Percentiles rank a stretch among this genome's conserved stretches.
These are phyloP conservation scores for Streblospio benedicti DNA, from an alignment of 1,140 invertebrate genomes.

Conservation along the genomic window DNA sequence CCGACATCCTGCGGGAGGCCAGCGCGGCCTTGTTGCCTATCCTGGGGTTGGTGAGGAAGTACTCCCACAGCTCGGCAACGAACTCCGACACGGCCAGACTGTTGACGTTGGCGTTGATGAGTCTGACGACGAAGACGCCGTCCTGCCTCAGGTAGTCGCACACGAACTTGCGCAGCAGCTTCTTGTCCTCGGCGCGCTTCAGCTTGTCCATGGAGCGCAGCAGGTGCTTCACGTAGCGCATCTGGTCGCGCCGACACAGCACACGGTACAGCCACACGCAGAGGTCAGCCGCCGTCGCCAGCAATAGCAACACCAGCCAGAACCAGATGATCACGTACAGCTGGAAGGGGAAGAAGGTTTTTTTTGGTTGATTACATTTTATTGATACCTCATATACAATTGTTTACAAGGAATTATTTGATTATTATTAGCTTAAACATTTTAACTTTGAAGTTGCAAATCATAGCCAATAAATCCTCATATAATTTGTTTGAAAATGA, in stretches of 20 bases:
- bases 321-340: constrained; percentile 54
- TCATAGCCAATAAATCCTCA: too few relatives aligned
- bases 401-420: too few relatives aligned
- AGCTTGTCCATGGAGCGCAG: constrained; percentile 1
- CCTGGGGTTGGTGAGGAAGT: constrained; percentile 28
- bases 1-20: too few relatives aligned
- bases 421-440: too few relatives aligned
- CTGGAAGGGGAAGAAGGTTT: too few relatives aligned
- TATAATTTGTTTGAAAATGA: too few relatives aligned
- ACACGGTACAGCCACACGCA: neutral
- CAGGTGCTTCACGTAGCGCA: constrained; percentile 10
- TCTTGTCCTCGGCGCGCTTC: neutral
- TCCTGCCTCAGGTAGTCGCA: constrained; percentile 41
- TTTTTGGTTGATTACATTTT: too few relatives aligned
- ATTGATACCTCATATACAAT: too few relatives aligned
- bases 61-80: constrained; percentile 35
- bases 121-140: constrained; percentile 40
- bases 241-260: constrained; percentile 3
- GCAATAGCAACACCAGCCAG: constrained; percentile 51
- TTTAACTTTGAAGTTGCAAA: too few relatives aligned
- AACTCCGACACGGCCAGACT: constrained; percentile 41
- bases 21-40: too few relatives aligned
- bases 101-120: constrained; percentile 40
- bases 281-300: constrained; percentile 42
- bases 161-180: constrained; percentile 24